Base-by-base conservation (phyloP, 2,113 vertebrate genomes). In the Butorides virescens region DNA sequence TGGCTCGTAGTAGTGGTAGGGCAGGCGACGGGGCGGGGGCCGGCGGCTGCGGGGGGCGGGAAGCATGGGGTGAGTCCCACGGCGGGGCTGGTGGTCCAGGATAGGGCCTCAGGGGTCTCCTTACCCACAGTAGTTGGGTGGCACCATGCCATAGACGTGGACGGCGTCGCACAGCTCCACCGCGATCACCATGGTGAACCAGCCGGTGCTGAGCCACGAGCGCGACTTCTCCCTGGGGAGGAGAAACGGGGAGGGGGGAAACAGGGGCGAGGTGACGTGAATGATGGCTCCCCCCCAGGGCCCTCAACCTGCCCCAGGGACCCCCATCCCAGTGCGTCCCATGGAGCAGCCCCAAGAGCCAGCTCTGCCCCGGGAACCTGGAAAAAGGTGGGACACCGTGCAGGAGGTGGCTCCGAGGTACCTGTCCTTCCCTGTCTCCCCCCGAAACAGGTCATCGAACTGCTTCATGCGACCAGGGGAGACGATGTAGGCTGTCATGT, bases 161-260 rank as follows among this genome's bases (percentile, higher is more conserved):
- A 99, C 98, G 2, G 97, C 98, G 52, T 99, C 99, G n/a, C 99
- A 99, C 72, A 99, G 91, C 94, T 99, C 99, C 52, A 99, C 99
- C 0, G 99, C 99, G 2, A 99, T 99, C 96, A 99, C 99, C 99
- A 99, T 99, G 92, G 99, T 99, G 97, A 99, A 99, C 99, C 99
- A 99, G 88, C 99, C 99, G 0, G 99, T 99, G 98, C 99, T 99
- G 95, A 99, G 90, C 99, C 99, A 99, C 0, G 99, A 99, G 65
- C 99, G 99, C 1, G 99, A 99, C 95, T 99, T 99, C 96, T 99
- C 98, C 94, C 99, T 99, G 93, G 3, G 34, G 27, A 82, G 27
- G 8, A 47, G 52, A 36, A 65, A 70, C 2, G 7, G 52, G 7
- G 20, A 18, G 3, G 19, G 30, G n/a, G 4, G 29, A 13, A 20